Percentiles rank a stretch among this genome's conserved stretches.
Evolutionary conservation across 2,888 invertebrate species (phyloP).

Genomic region (Amorpha juglandis): DNA sequence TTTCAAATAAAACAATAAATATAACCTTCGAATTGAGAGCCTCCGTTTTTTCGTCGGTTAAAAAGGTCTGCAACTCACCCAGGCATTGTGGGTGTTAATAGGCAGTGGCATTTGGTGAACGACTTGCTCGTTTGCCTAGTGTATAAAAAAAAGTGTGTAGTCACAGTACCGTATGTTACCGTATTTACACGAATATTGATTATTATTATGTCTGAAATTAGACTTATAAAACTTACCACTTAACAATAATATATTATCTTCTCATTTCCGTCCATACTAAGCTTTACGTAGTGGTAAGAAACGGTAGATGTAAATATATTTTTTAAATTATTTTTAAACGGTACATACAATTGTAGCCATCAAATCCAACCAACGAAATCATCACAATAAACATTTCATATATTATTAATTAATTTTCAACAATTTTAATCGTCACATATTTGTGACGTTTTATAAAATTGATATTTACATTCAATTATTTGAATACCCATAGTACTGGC

Average conservation of each 20-base stretch:
- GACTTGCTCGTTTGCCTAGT: too few species aligned
- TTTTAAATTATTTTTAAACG: slow-evolving; percentile 45
- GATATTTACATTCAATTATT: not conserved
- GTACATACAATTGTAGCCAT: not conserved
- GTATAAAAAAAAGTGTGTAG: too few species aligned
- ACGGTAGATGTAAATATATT: slow-evolving; percentile 52
- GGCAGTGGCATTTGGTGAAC: too few species aligned
- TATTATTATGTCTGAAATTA: not conserved
- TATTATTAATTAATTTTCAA: not conserved
- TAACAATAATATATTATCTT: not conserved
- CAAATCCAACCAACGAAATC: too few species aligned
- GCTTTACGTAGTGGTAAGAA: slow-evolving; percentile 69
- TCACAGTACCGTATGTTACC: too few species aligned
- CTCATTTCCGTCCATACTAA: slow-evolving; percentile 62
- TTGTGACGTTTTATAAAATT: slow-evolving; percentile 10
- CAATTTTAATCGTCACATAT: slow-evolving; percentile 22
- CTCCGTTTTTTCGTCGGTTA: too few species aligned
- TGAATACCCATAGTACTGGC: not conserved
- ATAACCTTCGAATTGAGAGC: too few species aligned
- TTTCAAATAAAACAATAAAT: too few species aligned
- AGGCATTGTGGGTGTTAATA: too few species aligned
- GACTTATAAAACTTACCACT: not conserved
- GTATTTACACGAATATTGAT: too few species aligned
- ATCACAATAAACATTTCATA: not conserved
- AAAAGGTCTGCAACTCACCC: too few species aligned